A percentile compares a stretch with the other conserved stretches of the same genome.
Evolutionary conservation across 2,888 invertebrate genomes (phyloP).

Genomic region (Actias luna): DNA sequence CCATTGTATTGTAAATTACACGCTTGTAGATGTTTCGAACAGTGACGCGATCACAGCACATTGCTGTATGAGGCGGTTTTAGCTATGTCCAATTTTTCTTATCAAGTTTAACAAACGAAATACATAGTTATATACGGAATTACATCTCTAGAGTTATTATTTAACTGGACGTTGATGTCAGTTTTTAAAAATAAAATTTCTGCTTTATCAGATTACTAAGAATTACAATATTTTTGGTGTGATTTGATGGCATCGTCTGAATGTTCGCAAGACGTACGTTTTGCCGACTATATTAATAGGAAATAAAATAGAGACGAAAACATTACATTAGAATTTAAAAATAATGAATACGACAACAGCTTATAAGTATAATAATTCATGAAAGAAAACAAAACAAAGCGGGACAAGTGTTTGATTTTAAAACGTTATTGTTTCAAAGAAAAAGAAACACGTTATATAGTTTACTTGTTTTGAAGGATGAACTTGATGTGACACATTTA

Average conservation of each 20-base stretch:
- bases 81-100: not conserved
- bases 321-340: not conserved
- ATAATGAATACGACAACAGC: not conserved
- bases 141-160: not conserved
- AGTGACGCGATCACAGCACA: not conserved
- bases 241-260: not conserved
- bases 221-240: not conserved
- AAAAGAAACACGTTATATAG: not conserved
- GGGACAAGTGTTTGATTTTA: not conserved
- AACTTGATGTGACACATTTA: not conserved
- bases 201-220: not conserved
- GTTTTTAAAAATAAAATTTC: not conserved
- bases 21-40: no score
- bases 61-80: not conserved
- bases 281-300: not conserved
- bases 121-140: not conserved
- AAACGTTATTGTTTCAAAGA: conserved; percentile 2
- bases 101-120: not conserved
- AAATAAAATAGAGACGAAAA: not conserved
- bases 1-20: no score
- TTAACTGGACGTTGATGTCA: not conserved
- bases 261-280: not conserved
- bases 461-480: not conserved
- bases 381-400: not conserved
- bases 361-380: not conserved